Evolutionary conservation across 2,797 vertebrate species (phyloP).

Genomic region (Eulemur mongoz): DNA sequence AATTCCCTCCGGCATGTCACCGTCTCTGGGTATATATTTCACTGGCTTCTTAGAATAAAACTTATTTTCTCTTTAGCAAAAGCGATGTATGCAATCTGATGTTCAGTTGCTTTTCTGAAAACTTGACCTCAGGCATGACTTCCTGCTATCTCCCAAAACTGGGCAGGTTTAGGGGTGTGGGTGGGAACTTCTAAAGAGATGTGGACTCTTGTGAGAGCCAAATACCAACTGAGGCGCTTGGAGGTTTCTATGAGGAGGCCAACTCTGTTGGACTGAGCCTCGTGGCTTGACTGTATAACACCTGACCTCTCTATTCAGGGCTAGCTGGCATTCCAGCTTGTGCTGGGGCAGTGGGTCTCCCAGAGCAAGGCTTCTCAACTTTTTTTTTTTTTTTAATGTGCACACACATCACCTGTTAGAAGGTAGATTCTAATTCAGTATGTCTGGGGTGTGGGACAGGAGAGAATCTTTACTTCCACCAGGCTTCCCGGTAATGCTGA

Average conservation of each 20-base stretch:
- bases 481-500: neutral
- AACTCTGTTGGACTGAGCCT: neutral
- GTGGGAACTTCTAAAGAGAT: neutral
- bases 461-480: neutral
- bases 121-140: neutral
- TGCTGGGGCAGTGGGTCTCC: neutral
- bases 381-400: neutral
- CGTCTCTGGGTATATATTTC: neutral
- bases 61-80: neutral
- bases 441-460: neutral
- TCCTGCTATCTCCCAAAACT: neutral
- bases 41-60: neutral
- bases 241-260: neutral
- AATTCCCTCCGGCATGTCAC: neutral
- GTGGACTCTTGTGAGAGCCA: neutral
- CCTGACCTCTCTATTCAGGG: neutral
- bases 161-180: neutral
- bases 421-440: neutral
- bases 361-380: neutral
- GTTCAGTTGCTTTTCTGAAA: neutral
- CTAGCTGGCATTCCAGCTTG: neutral
- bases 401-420: neutral
- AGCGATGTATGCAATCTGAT: neutral
- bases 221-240: neutral
- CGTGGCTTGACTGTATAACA: neutral